phyloP scores from a whole-genome alignment of 2,888 invertebrate genomes.

The Cephalotes varians region DNA sequence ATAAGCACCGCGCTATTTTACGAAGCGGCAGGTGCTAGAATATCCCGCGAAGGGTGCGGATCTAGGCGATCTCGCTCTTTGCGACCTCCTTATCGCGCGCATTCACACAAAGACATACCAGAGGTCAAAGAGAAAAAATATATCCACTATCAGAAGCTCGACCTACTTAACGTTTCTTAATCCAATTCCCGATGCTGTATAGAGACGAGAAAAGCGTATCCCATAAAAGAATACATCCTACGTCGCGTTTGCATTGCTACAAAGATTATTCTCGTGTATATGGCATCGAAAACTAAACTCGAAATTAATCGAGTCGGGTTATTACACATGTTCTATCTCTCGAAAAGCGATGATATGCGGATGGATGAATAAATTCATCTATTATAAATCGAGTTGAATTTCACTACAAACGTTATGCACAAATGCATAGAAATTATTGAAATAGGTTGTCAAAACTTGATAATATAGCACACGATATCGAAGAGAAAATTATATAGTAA shows the following conservation, averaged over 20 bases:
- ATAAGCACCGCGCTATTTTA: conserved; percentile 69
- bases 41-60: conserved; percentile 43
- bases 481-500: not conserved
- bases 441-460: not conserved
- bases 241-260: not conserved
- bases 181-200: not conserved
- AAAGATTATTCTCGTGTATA: not conserved
- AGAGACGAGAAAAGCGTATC: not conserved
- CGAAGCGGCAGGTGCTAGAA: conserved; percentile 71
- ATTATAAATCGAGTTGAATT: conserved; percentile 26
- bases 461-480: no score
- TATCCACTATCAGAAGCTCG: not conserved
- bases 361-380: conserved; percentile 36
- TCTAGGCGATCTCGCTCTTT: conserved; percentile 5
- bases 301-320: conserved; percentile 33
- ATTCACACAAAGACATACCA: not conserved
- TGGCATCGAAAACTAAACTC: conserved; percentile 21
- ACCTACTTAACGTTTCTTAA: not conserved
- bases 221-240: not conserved
- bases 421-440: conserved; percentile 7
- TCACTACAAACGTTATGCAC: conserved; percentile 12
- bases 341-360: conserved; percentile 18
- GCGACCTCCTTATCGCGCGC: not conserved
- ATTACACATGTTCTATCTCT: conserved; percentile 41
- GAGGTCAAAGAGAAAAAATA: conserved; percentile 12